Base-by-base conservation (phyloP, 1,140 invertebrate species). In the Anastatus disparis region DNA sequence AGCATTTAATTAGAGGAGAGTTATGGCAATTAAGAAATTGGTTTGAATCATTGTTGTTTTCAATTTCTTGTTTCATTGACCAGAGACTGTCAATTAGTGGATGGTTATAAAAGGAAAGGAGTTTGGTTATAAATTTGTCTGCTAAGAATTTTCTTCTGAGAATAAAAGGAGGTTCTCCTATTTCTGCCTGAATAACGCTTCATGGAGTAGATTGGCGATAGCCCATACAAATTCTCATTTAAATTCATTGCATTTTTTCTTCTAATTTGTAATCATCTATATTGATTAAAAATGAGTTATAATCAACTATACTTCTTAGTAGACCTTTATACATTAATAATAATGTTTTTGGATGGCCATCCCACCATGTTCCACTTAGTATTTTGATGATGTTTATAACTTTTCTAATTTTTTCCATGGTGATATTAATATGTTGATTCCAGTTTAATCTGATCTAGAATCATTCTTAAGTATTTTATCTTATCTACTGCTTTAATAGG, bases 71-170 rank as follows among this genome's bases (percentile, higher is more conserved):
- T 35, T 35, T 10, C 10, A 35, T 4, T 35, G 31, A n/a, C n/a
- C n/a, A n/a, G n/a, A n/a, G n/a, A n/a, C n/a, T n/a, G n/a, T n/a
- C n/a, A 6, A 35, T 6, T 35, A 35, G 31, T 6, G 10, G 31
- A 6, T 35, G n/a, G n/a, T n/a, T n/a, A n/a, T 35, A 10, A 10
- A 35, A 10, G 10, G 4, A 2, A 22, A 50, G 17, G 15, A 64
- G 4, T 22, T 71, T 59, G 56, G 58, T 22, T 12, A 38, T 26
- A 13, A 56, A 65, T 22, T 64, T 56, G 7, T 38, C 29, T 7
- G 56, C 40, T 35, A 63, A 35, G 27, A 29, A n/a, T 53, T 53
- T 10, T 12, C 2, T 29, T 53, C 52, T 53, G 2, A 53, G 6
- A 15, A 29, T 6, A n/a, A 58, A 13, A 40, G 9, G 13, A 2